Percentiles rank a stretch among this genome's conserved stretches.
Conservation (phyloP, 2,113 vertebrate genomes). For the Syrmaticus mikado region DNA sequence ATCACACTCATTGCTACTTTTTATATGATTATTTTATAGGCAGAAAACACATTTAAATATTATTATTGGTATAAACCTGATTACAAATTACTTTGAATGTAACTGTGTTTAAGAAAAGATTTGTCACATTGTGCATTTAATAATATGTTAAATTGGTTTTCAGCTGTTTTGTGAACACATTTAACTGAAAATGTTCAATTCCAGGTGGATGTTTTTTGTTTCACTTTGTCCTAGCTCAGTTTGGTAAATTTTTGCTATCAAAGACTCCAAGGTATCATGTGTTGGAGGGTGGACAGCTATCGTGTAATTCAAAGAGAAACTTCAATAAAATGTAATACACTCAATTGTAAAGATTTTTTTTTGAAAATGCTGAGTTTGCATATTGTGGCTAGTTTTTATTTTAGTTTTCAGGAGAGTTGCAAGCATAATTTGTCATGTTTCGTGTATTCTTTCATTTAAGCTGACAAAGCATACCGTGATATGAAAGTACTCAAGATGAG, state of each 20-base stretch:
- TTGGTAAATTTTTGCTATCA: neutral
- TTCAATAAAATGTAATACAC: neutral
- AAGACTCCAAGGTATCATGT: neutral
- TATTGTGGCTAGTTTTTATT: neutral
- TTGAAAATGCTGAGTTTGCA: neutral
- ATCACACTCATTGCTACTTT: neutral
- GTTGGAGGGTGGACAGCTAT: neutral
- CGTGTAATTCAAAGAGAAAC: neutral
- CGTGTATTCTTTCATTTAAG: slow-evolving; percentile 73
- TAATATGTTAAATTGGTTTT: neutral
- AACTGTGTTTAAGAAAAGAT: neutral
- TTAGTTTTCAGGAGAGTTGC: neutral
- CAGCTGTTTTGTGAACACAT: neutral
- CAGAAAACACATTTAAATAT: neutral
- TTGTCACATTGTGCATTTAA: neutral
- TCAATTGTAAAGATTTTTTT: neutral
- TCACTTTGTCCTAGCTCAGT: neutral
- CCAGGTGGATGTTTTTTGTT: neutral
- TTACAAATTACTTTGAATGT: neutral
- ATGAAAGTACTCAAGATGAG: slow-evolving; percentile 99
- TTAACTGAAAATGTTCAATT: neutral
- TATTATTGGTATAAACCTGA: neutral
- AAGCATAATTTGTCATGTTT: neutral
- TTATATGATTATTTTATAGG: neutral
- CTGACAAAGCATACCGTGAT: slow-evolving; percentile 96